phyloP scores from a whole-genome alignment of 2,113 vertebrate genomes.

The Myotis davidii region DNA sequence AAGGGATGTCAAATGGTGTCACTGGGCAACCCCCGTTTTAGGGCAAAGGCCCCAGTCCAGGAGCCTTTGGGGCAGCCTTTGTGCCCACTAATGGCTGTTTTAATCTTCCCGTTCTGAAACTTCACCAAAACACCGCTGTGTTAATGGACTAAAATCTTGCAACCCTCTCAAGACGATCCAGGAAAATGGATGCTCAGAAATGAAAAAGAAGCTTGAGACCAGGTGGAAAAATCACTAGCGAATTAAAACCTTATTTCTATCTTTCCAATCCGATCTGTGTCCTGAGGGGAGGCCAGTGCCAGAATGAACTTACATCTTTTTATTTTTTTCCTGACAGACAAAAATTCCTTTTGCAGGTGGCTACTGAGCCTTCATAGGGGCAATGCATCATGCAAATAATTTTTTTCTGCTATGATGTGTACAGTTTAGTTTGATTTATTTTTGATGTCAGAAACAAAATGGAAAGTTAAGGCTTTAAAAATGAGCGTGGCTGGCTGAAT shows the following conservation, averaged over 20 bases:
- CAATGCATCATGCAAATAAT: conserved; percentile 68
- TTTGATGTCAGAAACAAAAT: conserved; percentile 77
- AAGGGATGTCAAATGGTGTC: background rate
- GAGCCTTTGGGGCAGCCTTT: background rate
- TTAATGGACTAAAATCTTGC: conserved; percentile 58
- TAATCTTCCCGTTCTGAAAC: conserved; percentile 1
- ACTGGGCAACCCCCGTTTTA: background rate
- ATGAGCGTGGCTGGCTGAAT: conserved; percentile 73
- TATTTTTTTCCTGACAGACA: conserved; percentile 47
- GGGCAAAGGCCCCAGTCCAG: background rate
- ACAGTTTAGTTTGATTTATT: conserved; percentile 82
- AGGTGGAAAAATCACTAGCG: conserved; percentile 51
- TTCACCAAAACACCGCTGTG: conserved; percentile 17
- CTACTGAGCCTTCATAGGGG: conserved; percentile 63
- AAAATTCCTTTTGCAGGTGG: conserved; percentile 64
- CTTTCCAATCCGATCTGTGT: conserved; percentile 64
- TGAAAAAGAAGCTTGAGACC: conserved; percentile 43
- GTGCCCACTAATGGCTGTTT: background rate
- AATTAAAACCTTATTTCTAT: conserved; percentile 72
- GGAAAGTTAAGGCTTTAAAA: conserved; percentile 80
- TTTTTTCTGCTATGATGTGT: conserved; percentile 66
- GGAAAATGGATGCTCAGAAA: conserved; percentile 60
- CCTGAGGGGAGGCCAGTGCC: conserved; percentile 47
- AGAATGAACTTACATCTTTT: conserved; percentile 22
- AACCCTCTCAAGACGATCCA: conserved; percentile 22